Conservation (phyloP, 1,140 invertebrate genomes). For the Venustaconcha ellipsiformis region DNA sequence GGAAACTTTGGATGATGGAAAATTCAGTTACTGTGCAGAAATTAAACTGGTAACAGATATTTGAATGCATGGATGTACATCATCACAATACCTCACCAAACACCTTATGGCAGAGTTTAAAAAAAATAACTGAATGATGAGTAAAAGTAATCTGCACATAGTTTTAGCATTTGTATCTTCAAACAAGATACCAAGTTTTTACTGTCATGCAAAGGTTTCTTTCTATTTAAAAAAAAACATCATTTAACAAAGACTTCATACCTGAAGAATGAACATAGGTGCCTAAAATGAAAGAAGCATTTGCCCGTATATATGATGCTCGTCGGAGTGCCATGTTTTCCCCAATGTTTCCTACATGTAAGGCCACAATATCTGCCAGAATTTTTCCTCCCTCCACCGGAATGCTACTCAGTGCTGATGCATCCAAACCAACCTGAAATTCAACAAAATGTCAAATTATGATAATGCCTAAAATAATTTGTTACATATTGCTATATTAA, state of each 20-base stretch:
- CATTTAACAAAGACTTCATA: conserved; percentile 16
- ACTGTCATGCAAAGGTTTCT: background rate
- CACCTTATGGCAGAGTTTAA: no score
- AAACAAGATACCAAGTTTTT: background rate
- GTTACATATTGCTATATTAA: no score
- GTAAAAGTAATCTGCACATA: no score
- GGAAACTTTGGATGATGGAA: no score
- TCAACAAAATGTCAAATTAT: no score
- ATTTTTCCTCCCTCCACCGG: conserved; percentile 72
- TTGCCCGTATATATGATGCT: conserved; percentile 71
- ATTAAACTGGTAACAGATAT: no score
- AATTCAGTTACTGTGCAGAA: no score
- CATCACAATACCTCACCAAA: no score
- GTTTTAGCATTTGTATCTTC: no score
- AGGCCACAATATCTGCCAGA: conserved; percentile 83
- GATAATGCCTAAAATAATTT: no score
- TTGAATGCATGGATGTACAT: no score
- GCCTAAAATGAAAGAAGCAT: conserved; percentile 25
- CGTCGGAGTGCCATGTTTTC: conserved; percentile 88
- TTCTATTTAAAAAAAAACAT: background rate
- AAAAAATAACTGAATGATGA: no score
- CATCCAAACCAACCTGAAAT: conserved; percentile 36
- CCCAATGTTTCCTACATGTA: conserved; percentile 86
- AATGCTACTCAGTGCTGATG: conserved; percentile 27
- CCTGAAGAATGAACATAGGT: conserved; percentile 56